phyloP scores from a whole-genome alignment of 2,113 vertebrate species.

The Phalacrocorax carbo region DNA sequence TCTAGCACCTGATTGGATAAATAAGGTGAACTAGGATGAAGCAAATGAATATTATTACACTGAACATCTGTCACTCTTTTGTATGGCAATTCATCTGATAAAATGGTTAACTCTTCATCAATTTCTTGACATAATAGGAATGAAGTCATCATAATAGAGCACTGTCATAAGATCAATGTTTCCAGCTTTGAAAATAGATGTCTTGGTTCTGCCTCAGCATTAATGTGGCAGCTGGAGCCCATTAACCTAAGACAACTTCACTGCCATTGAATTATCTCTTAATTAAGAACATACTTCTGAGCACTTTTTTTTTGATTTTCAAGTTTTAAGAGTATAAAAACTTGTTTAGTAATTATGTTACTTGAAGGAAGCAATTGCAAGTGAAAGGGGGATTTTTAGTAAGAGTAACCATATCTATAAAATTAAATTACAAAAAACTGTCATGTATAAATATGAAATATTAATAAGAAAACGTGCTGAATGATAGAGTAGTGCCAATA shows the following conservation, averaged over 20 bases:
- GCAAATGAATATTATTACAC: background rate
- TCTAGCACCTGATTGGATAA: slow-evolving; percentile 9
- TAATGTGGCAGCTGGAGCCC: slow-evolving; percentile 66
- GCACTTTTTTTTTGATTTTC: background rate
- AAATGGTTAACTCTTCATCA: slow-evolving; percentile 39
- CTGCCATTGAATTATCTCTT: slow-evolving; percentile 62
- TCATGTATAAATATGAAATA: background rate
- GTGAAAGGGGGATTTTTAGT: background rate
- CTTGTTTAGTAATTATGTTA: background rate
- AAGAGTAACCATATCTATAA: background rate
- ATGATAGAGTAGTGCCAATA: background rate
- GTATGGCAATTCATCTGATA: background rate
- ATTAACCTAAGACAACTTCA: slow-evolving; percentile 64
- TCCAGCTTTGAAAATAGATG: slow-evolving; percentile 70
- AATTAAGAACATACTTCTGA: background rate
- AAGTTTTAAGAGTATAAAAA: background rate
- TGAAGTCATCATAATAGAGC: slow-evolving; percentile 51
- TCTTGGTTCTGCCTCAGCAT: slow-evolving; percentile 64
- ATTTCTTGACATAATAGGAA: slow-evolving; percentile 50
- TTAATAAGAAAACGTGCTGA: background rate
- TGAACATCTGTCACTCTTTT: slow-evolving; percentile 26
- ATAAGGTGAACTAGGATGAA: slow-evolving; percentile 3
- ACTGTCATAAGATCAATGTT: slow-evolving; percentile 55
- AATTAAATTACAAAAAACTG: background rate
- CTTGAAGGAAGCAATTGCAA: background rate